Percentiles rank a stretch among this genome's conserved stretches.
Evolutionary conservation across 1,140 invertebrate species (phyloP).

Genomic region (Saccostrea cuccullata): DNA sequence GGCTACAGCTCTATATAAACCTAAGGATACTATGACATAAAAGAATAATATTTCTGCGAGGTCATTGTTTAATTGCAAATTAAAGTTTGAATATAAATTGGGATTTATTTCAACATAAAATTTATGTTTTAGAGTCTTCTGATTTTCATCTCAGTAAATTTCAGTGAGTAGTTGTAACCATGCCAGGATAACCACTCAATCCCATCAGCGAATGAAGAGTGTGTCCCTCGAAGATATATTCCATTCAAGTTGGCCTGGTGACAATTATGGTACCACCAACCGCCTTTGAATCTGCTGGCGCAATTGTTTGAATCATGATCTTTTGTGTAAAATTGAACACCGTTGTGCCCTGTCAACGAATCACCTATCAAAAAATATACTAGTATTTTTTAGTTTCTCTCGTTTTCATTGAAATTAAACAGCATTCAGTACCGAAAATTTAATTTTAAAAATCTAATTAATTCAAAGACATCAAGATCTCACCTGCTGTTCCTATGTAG

Average conservation of each 20-base stretch:
- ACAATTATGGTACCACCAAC: constrained; percentile 83
- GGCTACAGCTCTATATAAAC: too few relatives aligned
- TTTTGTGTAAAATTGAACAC: constrained; percentile 81
- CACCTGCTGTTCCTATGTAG: constrained; percentile 75
- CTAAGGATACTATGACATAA: too few relatives aligned
- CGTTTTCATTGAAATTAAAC: background rate
- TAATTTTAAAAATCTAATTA: background rate
- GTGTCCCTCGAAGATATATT: constrained; percentile 76
- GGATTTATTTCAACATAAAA: too few relatives aligned
- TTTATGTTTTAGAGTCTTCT: background rate
- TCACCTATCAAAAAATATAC: background rate
- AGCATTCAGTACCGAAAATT: background rate
- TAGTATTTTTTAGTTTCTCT: background rate
- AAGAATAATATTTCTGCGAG: too few relatives aligned
- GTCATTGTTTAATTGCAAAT: too few relatives aligned
- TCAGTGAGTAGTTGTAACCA: constrained; percentile 79
- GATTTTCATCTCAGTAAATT: constrained; percentile 77
- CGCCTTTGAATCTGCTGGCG: constrained; percentile 70
- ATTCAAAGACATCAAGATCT: constrained; percentile 64
- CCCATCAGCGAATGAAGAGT: constrained; percentile 73
- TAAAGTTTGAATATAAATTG: too few relatives aligned
- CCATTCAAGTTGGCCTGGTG: constrained; percentile 83
- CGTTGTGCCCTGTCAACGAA: constrained; percentile 76
- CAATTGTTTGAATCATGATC: constrained; percentile 75
- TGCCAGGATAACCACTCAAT: constrained; percentile 82